Evolutionary conservation across 2,888 invertebrate genomes (phyloP), one percentile per base, ranked within the genome.

Genomic region (Himalopsyche japonica): DNA sequence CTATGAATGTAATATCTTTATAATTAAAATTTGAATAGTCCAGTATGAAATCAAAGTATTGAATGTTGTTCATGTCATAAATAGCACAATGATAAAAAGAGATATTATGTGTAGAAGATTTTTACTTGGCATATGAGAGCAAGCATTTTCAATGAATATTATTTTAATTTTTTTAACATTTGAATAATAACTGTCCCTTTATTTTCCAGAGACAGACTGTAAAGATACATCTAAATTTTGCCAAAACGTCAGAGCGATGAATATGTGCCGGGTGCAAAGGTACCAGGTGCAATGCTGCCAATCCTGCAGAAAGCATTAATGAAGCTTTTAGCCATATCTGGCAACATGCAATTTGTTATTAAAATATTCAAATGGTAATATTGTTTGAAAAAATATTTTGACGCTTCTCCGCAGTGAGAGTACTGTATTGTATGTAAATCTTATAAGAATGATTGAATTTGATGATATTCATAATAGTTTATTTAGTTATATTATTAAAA

Each of bases 251-350:
- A 95, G 96, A 88, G 93, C 95, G 82, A 96, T 98, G 95, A 97
- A 97, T 89, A 94, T 98, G 93, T 98, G 98, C 91, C 95, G 95
- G 81, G 93, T 97, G 88, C 94, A 95, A 88, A 94, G 96, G 64
- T 98, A 97, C 91, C 95, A 95, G 89, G 94, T 95, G 89, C 97
- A 96, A 89, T 98, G 98, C 91, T 98, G 98, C 93, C 94, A 95
- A 88, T 95, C 97, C 82, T 98, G 98, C 91, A 91, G 88, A 88
- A 86, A 86, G 79, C 87, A 86, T 83, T 87, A 86, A 84, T 80
- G 43, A 70, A 80, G 20, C 27, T 80, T 20, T 70, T 27, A 27
- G 70, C 70, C 70, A 27, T 27, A 70, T 3, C 12, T 15, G 70
- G 70, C 70, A 27, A 30, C 70, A 30, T 70, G 24, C 70, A 70